Conservation (phyloP, 2,797 vertebrate species). For the Acanthurus tractus region DNA sequence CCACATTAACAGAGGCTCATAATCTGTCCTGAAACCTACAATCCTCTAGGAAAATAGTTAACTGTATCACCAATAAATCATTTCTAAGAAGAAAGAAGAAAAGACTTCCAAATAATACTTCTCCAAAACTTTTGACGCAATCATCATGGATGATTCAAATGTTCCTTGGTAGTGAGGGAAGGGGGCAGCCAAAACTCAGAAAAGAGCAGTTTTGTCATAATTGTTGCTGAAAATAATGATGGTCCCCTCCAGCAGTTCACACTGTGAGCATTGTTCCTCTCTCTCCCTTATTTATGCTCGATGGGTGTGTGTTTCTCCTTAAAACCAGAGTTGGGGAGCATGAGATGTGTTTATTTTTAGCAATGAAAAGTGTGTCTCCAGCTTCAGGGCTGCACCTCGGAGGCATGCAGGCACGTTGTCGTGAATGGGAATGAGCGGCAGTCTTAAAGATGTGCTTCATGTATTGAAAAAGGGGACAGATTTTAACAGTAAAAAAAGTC, state of each 20-base stretch:
- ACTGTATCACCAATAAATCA: conserved; percentile 32
- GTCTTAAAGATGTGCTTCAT: background rate
- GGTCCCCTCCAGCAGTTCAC: conserved; percentile 48
- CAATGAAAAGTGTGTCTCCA: conserved; percentile 48
- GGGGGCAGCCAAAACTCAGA: conserved; percentile 11
- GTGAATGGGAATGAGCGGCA: conserved; percentile 38
- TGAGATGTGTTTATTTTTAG: conserved; percentile 68
- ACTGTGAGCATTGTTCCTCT: conserved; percentile 48
- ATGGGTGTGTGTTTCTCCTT: conserved; percentile 39
- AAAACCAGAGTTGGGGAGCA: conserved; percentile 28
- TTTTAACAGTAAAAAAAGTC: conserved; percentile 25
- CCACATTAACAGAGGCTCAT: background rate
- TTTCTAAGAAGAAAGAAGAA: conserved; percentile 10
- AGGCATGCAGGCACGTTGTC: conserved; percentile 43
- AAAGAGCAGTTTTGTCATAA: conserved; percentile 54
- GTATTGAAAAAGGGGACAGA: conserved; percentile 25
- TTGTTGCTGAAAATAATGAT: conserved; percentile 52
- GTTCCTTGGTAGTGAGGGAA: conserved; percentile 13
- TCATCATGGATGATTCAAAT: conserved; percentile 51
- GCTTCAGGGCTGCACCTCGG: conserved; percentile 38
- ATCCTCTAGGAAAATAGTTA: conserved; percentile 4
- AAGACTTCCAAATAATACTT: conserved; percentile 30
- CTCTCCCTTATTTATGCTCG: conserved; percentile 42
- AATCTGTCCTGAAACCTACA: conserved; percentile 7
- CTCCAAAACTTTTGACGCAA: conserved; percentile 28